These are phyloP conservation scores for Malurus alboscapulatus DNA, from an alignment of 2,113 vertebrate genomes.

Conservation along the genomic window DNA sequence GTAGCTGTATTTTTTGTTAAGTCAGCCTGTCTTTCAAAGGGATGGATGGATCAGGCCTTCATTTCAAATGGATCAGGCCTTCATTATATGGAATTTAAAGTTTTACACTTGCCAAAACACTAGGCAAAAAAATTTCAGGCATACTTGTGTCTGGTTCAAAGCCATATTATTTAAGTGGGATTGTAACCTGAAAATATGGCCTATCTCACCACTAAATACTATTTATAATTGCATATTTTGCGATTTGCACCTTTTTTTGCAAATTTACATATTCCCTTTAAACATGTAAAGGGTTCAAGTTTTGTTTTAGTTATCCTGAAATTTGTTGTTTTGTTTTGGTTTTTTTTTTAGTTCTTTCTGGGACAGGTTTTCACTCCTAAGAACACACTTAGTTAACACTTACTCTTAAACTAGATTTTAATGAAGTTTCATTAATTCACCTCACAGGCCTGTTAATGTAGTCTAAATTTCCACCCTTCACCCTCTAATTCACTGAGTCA, in stretches of 20 bases:
- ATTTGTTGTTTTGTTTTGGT: too few relatives aligned
- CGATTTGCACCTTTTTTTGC: neutral
- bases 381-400: fast-evolving
- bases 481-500: neutral
- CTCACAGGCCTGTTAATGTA: neutral
- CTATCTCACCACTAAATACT: neutral
- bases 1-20: neutral
- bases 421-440: neutral
- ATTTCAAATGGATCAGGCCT: neutral
- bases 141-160: neutral
- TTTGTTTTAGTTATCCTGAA: neutral
- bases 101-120: neutral
- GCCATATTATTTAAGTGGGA: fast-evolving
- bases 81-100: neutral
- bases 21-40: neutral
- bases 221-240: neutral
- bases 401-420: neutral
- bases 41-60: neutral
- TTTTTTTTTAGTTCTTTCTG: neutral
- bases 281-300: neutral
- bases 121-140: neutral
- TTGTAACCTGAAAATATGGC: neutral
- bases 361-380: neutral
- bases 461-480: neutral
- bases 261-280: neutral